Evolutionary conservation across 2,888 invertebrate species (phyloP), one percentile per base, ranked within the genome.

Genomic region (Scaptomyza reducta): DNA sequence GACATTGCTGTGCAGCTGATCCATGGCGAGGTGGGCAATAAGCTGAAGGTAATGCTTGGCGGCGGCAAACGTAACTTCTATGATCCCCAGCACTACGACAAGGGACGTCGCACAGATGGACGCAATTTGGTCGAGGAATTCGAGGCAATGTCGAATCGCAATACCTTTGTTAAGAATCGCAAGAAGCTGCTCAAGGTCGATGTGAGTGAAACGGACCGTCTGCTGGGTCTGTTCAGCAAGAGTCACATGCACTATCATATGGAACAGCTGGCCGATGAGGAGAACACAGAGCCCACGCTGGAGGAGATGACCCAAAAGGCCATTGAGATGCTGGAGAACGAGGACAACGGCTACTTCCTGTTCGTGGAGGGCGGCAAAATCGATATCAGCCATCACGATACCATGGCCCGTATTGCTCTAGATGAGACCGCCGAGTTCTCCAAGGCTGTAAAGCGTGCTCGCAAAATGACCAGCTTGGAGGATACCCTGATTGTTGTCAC

Each of bases 401-500:
- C 83, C 10, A 73, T 83, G 64, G 90, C 91, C 0, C 87, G 88
- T 33, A 79, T 89, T 11, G 91, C 91, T 0, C 60, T 92, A 18
- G 90, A 91, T 49, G 92, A 92, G 60, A 91, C 92, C 0, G 93
- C 95, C 0, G 96, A 96, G 86, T 93, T 97, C 53, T 94, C 95
- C 16, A 94, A 94, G 71, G 95, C 97, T 1, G 93, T 96, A 6
- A 90, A 93, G 80, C 91, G 91, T 44, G 95, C 96, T 0, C 74
- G 94, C 35, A 89, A 93, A 45, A 90, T 95, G 91, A 94, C 95
- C 0, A 92, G 93, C 67, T 89, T 90, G 0, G 92, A 94, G 0
- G 96, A 97, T 25, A 97, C 97, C 0, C 92, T 97, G 18, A 93
- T 97, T 6, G 93, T 97, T 0, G 97, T 96, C 6, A 96, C 96